phyloP scores from a whole-genome alignment of 2,113 vertebrate genomes.

The Saguinus imperator region DNA sequence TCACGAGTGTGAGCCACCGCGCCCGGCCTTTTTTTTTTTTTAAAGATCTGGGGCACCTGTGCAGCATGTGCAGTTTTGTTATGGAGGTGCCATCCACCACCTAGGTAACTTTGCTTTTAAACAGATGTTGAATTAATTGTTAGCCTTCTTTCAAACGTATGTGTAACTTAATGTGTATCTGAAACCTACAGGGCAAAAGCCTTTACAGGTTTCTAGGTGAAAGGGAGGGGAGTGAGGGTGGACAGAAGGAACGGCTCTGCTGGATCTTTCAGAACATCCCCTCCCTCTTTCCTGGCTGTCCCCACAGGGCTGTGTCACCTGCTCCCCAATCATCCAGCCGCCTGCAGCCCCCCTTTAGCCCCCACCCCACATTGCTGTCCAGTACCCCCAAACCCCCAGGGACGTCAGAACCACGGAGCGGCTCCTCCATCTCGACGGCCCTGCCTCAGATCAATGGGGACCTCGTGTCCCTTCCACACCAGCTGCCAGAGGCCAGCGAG shows the following conservation, averaged over 20 bases:
- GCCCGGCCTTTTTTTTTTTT: too few relatives aligned
- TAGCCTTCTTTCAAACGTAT: not conserved
- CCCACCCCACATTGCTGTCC: not conserved
- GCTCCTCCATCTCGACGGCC: not conserved
- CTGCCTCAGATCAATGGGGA: constrained; percentile 53
- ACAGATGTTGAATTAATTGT: not conserved
- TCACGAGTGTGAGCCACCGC: too few relatives aligned
- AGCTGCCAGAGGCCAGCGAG: not conserved
- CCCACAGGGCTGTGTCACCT: constrained; percentile 83
- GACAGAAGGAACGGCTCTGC: not conserved
- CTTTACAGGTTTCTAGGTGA: not conserved
- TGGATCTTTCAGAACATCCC: not conserved
- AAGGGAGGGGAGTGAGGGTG: not conserved
- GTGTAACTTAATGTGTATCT: accelerated
- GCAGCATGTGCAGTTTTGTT: too few relatives aligned
- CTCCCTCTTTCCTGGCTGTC: not conserved
- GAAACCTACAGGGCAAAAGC: not conserved
- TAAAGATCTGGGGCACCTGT: too few relatives aligned
- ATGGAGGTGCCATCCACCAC: too few relatives aligned
- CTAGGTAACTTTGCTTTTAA: not conserved
- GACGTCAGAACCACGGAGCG: constrained; percentile 17
- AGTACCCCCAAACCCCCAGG: not conserved
- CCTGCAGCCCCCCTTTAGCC: constrained; percentile 68
- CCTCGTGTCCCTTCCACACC: not conserved
- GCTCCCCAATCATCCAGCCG: constrained; percentile 75